phyloP scores from a whole-genome alignment of 1,140 invertebrate species.

The Musca domestica region DNA sequence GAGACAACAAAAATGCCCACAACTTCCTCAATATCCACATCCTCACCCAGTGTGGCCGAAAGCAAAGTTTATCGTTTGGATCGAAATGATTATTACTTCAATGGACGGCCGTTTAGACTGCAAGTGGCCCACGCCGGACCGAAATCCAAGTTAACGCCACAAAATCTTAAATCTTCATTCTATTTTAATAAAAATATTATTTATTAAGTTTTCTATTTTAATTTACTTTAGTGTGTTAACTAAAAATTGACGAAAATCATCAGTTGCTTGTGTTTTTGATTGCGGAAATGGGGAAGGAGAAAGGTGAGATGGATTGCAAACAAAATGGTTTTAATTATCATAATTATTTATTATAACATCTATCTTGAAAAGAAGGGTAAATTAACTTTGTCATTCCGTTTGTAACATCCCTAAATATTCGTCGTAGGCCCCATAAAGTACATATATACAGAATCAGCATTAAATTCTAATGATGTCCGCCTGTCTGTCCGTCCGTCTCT shows the following conservation, averaged over 20 bases:
- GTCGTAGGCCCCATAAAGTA: too few species aligned
- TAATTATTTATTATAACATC: too few species aligned
- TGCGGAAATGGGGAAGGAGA: neutral
- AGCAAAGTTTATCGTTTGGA: conserved; percentile 41
- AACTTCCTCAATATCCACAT: neutral
- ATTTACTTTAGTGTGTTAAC: neutral
- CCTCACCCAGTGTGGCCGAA: conserved; percentile 6
- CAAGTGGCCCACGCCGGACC: conserved; percentile 45
- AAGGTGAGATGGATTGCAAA: too few species aligned
- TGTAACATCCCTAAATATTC: too few species aligned
- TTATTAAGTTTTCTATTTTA: conserved; percentile 41
- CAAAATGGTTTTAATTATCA: too few species aligned
- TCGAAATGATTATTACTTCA: conserved; percentile 47
- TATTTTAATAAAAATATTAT: conserved; percentile 53
- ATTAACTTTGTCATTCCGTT: too few species aligned
- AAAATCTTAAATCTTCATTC: conserved; percentile 47
- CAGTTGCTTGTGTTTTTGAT: neutral
- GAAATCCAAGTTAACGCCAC: conserved; percentile 37
- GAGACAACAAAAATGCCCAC: neutral
- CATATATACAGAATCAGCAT: too few species aligned
- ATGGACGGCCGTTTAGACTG: conserved; percentile 46
- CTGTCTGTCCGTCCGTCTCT: too few species aligned
- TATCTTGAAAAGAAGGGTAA: too few species aligned
- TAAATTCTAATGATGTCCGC: too few species aligned
- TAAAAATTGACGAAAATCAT: neutral